Evolutionary conservation across 1,140 invertebrate species (phyloP).

Genomic region (Delia radicum): DNA sequence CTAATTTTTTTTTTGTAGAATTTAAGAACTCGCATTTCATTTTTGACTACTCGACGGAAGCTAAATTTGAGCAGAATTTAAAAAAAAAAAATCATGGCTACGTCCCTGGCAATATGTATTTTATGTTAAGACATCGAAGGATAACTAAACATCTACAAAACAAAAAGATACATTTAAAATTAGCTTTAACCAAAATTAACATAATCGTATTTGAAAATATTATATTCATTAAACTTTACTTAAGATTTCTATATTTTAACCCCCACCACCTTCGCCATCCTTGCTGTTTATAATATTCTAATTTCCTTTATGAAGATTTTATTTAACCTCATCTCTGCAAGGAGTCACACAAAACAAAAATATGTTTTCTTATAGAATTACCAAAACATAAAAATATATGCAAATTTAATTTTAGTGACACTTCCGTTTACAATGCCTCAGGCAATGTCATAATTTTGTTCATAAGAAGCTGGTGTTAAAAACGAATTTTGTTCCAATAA

Average conservation of each 20-base stretch:
- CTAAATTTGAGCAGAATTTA: no score
- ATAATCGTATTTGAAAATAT: constrained; percentile 18
- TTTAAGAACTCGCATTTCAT: no score
- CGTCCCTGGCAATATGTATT: no score
- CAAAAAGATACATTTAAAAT: no score
- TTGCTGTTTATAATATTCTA: neutral
- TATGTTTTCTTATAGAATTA: neutral
- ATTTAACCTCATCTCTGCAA: constrained; percentile 7
- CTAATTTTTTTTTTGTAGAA: no score
- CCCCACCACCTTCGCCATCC: neutral
- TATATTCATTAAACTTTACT: constrained; percentile 22
- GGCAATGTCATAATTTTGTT: constrained; percentile 5
- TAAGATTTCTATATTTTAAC: constrained; percentile 1
- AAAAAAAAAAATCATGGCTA: no score
- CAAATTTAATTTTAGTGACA: constrained; percentile 21
- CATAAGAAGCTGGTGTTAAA: neutral
- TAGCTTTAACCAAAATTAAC: neutral
- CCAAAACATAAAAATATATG: neutral
- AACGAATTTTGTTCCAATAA: neutral
- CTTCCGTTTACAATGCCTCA: constrained; percentile 17
- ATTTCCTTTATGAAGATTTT: constrained; percentile 19
- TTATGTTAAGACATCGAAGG: no score
- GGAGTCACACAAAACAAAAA: neutral
- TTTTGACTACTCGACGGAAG: no score
- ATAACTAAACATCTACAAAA: no score